Percentiles rank a stretch among this genome's conserved stretches.
phyloP scores from a whole-genome alignment of 2,797 vertebrate genomes.

The Peromyscus aztecus region DNA sequence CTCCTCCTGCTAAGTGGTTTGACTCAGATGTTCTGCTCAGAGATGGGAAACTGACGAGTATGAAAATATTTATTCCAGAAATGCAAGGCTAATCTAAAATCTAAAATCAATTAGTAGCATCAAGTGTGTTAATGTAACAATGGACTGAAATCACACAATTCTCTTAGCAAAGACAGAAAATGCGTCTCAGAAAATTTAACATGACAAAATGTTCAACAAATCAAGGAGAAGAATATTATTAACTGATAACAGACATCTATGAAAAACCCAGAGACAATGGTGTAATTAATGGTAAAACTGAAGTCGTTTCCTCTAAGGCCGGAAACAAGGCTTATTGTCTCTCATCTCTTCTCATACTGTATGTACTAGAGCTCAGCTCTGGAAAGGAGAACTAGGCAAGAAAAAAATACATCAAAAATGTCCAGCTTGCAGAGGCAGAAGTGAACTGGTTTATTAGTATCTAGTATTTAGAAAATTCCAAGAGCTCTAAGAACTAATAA shows the following conservation, averaged over 20 bases:
- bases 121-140: background rate
- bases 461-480: constrained; percentile 15
- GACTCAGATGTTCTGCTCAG: background rate
- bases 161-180: constrained; percentile 5
- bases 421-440: background rate
- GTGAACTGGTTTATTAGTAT: background rate
- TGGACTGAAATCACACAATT: background rate
- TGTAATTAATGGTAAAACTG: background rate
- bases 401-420: constrained; percentile 12
- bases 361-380: background rate
- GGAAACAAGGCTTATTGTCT: background rate
- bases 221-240: background rate
- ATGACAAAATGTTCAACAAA: constrained; percentile 1
- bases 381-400: background rate
- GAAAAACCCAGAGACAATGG: background rate
- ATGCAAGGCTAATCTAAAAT: constrained; percentile 53
- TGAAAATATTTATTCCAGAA: constrained; percentile 4
- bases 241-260: background rate
- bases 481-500: background rate
- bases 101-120: background rate
- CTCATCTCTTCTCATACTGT: background rate
- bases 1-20: background rate
- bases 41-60: background rate
- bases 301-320: background rate
- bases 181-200: constrained; percentile 18